Conservation (phyloP, 2,888 invertebrate genomes). For the Hyles lineata region DNA sequence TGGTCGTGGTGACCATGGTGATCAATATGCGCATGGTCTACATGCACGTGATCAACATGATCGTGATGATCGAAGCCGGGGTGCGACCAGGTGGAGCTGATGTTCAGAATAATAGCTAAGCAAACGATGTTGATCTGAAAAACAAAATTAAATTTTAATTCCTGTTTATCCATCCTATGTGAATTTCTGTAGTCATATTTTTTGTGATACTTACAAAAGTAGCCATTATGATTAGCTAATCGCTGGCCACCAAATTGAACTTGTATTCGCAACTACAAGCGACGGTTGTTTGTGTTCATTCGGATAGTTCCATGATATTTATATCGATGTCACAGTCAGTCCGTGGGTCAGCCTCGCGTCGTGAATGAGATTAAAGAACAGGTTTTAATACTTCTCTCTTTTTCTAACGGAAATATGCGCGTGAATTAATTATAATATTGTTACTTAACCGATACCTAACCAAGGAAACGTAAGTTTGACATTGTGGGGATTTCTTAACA, state of each 20-base stretch:
- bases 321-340: conserved; percentile 67
- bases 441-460: conserved; percentile 67
- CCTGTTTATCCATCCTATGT: background rate
- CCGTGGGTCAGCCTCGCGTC: conserved; percentile 56
- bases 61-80: conserved; percentile 59
- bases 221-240: conserved; percentile 82
- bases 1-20: conserved; percentile 33
- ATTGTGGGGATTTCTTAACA: conserved; percentile 48
- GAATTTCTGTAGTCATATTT: conserved; percentile 13
- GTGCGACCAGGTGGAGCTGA: conserved; percentile 66
- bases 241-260: conserved; percentile 74
- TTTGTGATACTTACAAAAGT: conserved; percentile 71
- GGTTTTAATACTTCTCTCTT: conserved; percentile 68
- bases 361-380: conserved; percentile 68
- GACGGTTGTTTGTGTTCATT: conserved; percentile 73
- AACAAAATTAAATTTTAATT: conserved; percentile 40
- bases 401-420: conserved; percentile 74
- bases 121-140: conserved; percentile 76
- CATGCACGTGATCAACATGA: conserved; percentile 39
- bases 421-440: conserved; percentile 67
- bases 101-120: conserved; percentile 76
- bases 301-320: conserved; percentile 72
- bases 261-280: conserved; percentile 74
- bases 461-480: conserved; percentile 48
- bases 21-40: conserved; percentile 34